Evolutionary conservation across 2,888 invertebrate species (phyloP).

Genomic region (Acronicta alni): DNA sequence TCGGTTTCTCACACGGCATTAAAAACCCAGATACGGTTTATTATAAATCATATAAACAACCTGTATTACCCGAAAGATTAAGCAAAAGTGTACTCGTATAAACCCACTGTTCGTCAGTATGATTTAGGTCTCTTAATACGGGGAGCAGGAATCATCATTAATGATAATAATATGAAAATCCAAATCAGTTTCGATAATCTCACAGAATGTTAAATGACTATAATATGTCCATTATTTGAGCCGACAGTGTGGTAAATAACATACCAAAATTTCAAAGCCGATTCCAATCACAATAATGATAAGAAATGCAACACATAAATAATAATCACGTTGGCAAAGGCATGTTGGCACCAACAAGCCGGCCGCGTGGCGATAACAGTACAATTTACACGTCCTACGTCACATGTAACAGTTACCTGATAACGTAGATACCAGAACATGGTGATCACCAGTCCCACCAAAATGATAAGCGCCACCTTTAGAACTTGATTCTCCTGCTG

Average conservation of each 20-base stretch:
- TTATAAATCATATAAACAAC: too few species aligned
- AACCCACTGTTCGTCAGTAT: too few species aligned
- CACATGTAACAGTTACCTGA: conserved; percentile 88
- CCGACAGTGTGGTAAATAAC: conserved; percentile 4
- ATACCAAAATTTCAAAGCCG: conserved; percentile 17
- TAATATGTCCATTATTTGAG: neutral
- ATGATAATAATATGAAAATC: too few species aligned
- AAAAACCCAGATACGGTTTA: too few species aligned
- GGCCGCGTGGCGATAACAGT: conserved; percentile 47
- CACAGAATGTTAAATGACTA: neutral
- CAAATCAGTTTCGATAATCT: too few species aligned
- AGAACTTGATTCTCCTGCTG: conserved; percentile 94
- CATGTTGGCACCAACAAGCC: conserved; percentile 33
- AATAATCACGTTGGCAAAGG: conserved; percentile 47
- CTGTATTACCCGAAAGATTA: too few species aligned
- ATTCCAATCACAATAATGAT: conserved; percentile 26
- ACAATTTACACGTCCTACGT: conserved; percentile 3
- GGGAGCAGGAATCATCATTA: too few species aligned
- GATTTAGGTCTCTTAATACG: too few species aligned
- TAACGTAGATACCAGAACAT: conserved; percentile 94
- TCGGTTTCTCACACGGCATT: too few species aligned
- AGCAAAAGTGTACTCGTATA: too few species aligned
- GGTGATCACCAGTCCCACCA: conserved; percentile 91
- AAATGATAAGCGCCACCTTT: conserved; percentile 91
- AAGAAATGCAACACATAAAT: conserved; percentile 43